Evolutionary conservation across 2,113 vertebrate species (phyloP).

Genomic region (Bombycilla garrulus): DNA sequence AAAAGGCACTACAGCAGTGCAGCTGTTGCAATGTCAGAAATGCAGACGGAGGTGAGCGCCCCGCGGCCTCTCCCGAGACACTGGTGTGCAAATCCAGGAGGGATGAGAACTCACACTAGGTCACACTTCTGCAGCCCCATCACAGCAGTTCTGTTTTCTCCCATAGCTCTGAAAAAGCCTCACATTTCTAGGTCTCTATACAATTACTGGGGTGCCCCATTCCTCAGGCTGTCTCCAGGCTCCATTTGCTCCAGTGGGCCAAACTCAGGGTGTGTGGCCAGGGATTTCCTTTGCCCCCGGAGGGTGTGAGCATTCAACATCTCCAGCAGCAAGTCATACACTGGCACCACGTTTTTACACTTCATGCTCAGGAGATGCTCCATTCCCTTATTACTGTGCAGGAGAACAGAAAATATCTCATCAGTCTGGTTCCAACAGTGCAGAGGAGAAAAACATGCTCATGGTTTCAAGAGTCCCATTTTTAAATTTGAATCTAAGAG

Average conservation of each 20-base stretch:
- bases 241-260: constrained; percentile 27
- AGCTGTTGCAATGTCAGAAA: not conserved
- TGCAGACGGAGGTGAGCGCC: not conserved
- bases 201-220: constrained; percentile 8
- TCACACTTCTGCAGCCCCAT: not conserved
- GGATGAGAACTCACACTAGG: not conserved
- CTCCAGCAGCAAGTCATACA: constrained; percentile 94
- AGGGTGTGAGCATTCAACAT: constrained; percentile 92
- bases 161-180: not conserved
- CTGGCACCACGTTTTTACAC: constrained; percentile 91
- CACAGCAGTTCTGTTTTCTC: not conserved
- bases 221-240: constrained; percentile 9
- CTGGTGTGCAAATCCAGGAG: not conserved
- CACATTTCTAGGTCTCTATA: not conserved
- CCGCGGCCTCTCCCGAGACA: not conserved
- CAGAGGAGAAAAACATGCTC: not conserved
- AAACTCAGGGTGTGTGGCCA: constrained; percentile 23
- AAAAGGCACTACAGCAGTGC: constrained; percentile 57
- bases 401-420: constrained; percentile 1
- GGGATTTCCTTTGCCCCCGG: constrained; percentile 72
- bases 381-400: constrained; percentile 93
- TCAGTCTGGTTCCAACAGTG: not conserved
- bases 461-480: not conserved
- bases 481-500: not conserved
- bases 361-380: constrained; percentile 96